Evolutionary conservation across 2,113 vertebrate species (phyloP), one percentile per base, ranked within the genome.

Genomic region (Crotalus tigris): DNA sequence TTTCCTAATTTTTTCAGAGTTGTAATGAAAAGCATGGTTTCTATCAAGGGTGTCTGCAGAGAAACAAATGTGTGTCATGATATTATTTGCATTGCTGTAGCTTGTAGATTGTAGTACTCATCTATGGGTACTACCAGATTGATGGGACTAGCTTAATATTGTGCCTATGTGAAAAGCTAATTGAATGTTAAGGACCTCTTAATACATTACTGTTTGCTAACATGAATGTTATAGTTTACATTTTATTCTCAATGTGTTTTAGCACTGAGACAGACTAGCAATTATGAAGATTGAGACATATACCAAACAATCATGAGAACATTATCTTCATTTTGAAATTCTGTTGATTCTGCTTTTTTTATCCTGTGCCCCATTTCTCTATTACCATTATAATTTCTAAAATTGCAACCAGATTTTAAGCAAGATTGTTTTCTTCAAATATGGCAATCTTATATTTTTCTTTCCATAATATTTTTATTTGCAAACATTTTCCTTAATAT

Each of bases 241-340:
- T 89, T 54, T 54, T 57, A 44, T 81, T 81, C 75, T 49, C 90
- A 91, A 33, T 85, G 51, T 88, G 23, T 91, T 86, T 91, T 91
- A 86, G 85, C 57, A 87, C 19, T 61, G 57, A 61, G 54, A 64
- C 33, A 87, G 91, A 23, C 19, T 23, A 87, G 33, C 17, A 11
- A 7, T 92, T 7, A 87, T 91, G 11, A 87, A 51, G 44, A 46
- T 58, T 54, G 9, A 54, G 90, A 81, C 29, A 26, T 9, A 81
- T 29, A 49, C 57, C 90, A 85, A 55, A 85, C 33, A 59, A 26
- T n/a, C 29, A 5, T 33, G 33, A 57, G 69, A 85, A 54, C 53
- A 8, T 23, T 92, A 24, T 23, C 49, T 69, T 15, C 13, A 54
- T 44, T 64, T 15, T 24, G 9, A 55, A 33, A 13, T 33, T 75